phyloP scores from a whole-genome alignment of 2,888 invertebrate species.

The Acanthosepion esculentum region DNA sequence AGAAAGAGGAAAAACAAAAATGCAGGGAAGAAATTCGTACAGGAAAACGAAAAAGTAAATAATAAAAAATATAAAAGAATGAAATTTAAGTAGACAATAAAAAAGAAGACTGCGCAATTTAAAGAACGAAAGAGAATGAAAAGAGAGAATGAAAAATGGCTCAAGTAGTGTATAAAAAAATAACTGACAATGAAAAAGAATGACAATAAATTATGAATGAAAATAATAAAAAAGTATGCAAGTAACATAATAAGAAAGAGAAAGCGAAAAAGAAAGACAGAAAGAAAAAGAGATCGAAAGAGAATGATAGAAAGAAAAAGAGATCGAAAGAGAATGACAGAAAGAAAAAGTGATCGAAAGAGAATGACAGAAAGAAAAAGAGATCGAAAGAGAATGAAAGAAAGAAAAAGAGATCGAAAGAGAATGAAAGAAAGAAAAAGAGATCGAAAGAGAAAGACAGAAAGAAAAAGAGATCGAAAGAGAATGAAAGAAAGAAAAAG shows the following conservation, averaged over 20 bases:
- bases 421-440: neutral
- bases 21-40: no score
- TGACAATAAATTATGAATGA: no score
- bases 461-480: neutral
- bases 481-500: neutral
- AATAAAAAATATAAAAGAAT: no score
- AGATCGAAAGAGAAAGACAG: neutral
- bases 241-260: neutral
- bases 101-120: no score
- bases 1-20: no score
- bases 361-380: neutral
- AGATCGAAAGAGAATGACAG: neutral
- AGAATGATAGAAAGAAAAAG: neutral
- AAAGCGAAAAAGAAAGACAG: neutral
- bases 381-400: neutral
- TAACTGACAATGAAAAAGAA: no score
- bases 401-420: neutral
- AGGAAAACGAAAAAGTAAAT: no score
- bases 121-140: no score
- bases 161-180: no score
- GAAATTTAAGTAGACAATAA: no score
- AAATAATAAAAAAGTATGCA: no score
- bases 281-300: neutral
- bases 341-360: neutral
- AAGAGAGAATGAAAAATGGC: no score